These are phyloP conservation scores for Cotesia congregata DNA, from an alignment of 2,888 invertebrate genomes.

Conservation along the genomic window DNA sequence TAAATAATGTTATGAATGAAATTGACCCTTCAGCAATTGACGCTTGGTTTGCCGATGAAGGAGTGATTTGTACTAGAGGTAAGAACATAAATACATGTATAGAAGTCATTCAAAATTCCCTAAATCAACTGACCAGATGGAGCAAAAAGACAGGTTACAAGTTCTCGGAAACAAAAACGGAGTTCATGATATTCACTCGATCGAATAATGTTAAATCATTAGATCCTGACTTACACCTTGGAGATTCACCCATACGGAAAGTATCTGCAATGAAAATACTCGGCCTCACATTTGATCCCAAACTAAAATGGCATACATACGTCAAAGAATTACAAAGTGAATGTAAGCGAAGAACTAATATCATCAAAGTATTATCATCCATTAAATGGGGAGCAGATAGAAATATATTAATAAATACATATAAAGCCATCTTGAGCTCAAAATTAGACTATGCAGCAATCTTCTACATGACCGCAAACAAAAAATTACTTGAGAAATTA, in stretches of 20 bases:
- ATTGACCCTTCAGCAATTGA: no score
- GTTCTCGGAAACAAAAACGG: constrained; percentile 31
- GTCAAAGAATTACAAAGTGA: no score
- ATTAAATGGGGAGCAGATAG: not conserved
- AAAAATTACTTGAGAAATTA: not conserved
- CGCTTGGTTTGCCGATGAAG: no score
- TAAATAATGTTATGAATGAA: not conserved
- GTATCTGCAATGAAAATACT: constrained; percentile 27
- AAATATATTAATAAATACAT: constrained; percentile 31
- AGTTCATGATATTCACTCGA: constrained; percentile 20
- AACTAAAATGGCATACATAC: no score
- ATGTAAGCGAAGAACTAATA: no score
- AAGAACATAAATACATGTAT: not conserved
- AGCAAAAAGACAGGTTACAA: constrained; percentile 29
- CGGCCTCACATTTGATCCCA: constrained; percentile 33
- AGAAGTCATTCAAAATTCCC: constrained; percentile 13
- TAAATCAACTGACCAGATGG: constrained; percentile 23
- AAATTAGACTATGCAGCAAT: constrained; percentile 44
- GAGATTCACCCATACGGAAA: not conserved
- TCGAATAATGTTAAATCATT: not conserved
- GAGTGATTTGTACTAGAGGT: no score
- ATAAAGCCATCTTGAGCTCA: constrained; percentile 41
- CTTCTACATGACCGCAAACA: constrained; percentile 35
- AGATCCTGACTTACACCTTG: not conserved
- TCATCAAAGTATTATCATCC: no score